A percentile compares a stretch with the other conserved stretches of the same genome.
phyloP scores from a whole-genome alignment of 2,113 vertebrate species.

The Catharus bicknelli region DNA sequence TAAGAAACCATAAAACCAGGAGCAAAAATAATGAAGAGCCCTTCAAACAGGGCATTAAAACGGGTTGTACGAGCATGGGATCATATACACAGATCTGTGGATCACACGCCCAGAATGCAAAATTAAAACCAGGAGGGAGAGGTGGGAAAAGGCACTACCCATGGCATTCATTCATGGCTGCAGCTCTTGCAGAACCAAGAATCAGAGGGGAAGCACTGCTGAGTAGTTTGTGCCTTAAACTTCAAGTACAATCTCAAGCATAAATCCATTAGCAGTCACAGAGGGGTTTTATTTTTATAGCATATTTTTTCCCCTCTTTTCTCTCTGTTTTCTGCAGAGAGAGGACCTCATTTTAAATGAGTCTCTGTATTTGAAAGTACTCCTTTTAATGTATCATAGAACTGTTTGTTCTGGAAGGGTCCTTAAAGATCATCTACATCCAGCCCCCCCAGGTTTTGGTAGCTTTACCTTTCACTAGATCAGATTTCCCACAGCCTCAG shows the following conservation, averaged over 20 bases:
- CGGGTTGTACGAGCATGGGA: not conserved
- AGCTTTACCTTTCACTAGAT: not conserved
- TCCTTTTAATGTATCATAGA: not conserved
- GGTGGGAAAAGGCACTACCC: not conserved
- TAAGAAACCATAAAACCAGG: not conserved
- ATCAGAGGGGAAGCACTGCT: not conserved
- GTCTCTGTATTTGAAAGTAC: not conserved
- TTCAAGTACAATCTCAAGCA: not conserved
- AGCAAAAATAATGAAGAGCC: not conserved
- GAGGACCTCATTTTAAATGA: not conserved
- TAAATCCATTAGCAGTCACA: not conserved
- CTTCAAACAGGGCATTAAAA: not conserved
- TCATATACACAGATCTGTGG: not conserved
- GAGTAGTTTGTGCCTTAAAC: not conserved
- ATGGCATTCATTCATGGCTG: not conserved
- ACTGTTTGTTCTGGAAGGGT: not conserved
- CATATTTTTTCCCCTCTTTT: not conserved
- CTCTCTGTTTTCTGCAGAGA: not conserved
- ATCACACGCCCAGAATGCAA: not conserved
- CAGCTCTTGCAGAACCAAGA: not conserved
- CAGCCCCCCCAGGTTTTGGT: accelerated
- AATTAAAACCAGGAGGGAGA: not conserved
- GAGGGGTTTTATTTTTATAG: not conserved
- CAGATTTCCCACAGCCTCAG: not conserved
- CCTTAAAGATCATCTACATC: not conserved